Conservation (phyloP, 1,140 invertebrate genomes). For the Stratiolaelaps scimitus region DNA sequence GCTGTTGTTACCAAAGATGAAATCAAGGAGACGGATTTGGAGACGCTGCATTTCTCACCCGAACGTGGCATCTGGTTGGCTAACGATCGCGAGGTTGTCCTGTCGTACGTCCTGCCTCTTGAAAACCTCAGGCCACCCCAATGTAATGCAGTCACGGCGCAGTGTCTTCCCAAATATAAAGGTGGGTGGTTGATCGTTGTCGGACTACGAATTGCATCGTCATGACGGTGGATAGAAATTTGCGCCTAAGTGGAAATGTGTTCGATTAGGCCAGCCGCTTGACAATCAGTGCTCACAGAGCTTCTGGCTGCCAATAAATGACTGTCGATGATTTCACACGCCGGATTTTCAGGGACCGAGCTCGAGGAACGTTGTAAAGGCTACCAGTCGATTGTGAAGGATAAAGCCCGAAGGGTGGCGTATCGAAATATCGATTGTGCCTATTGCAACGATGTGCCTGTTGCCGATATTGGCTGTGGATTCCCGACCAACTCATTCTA, state of each 20-base stretch:
- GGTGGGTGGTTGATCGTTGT: background rate
- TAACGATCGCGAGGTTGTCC: background rate
- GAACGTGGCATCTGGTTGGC: background rate
- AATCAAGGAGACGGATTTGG: constrained; percentile 26
- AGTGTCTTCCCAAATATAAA: background rate
- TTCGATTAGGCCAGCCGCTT: too few species aligned
- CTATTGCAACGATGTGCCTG: constrained; percentile 44
- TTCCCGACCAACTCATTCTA: constrained; percentile 33
- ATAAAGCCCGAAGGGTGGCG: background rate
- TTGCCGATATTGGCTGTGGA: constrained; percentile 41
- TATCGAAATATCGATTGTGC: constrained; percentile 51
- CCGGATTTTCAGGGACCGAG: constrained; percentile 18
- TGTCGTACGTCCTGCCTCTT: background rate
- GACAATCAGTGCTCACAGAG: background rate
- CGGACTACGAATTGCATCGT: background rate
- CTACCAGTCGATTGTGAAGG: constrained; percentile 32
- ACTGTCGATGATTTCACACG: constrained; percentile 29
- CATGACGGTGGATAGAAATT: too few species aligned
- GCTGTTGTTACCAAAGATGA: constrained; percentile 31
- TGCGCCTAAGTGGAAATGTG: too few species aligned
- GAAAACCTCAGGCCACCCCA: background rate
- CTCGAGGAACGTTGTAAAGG: constrained; percentile 17
- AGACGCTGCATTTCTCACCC: constrained; percentile 2
- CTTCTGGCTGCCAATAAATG: background rate
- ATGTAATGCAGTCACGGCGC: background rate